Conservation (phyloP, 2,797 vertebrate species). For the Helicolenus hilgendorfi region DNA sequence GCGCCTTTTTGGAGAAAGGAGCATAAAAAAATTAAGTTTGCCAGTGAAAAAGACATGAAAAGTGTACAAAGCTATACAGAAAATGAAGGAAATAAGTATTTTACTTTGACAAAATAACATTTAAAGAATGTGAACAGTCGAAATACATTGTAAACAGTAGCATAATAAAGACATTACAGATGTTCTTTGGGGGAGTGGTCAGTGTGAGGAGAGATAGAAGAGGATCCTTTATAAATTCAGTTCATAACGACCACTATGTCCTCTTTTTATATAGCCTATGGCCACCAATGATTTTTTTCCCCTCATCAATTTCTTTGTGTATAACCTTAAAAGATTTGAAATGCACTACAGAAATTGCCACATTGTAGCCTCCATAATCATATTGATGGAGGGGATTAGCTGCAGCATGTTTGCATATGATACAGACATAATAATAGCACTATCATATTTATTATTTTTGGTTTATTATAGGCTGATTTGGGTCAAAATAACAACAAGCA, state of each 20-base stretch:
- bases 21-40: not conserved
- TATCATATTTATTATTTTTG: not conserved
- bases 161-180: not conserved
- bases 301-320: not conserved
- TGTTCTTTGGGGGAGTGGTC: not conserved
- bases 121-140: no score
- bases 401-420: constrained; percentile 24
- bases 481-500: not conserved
- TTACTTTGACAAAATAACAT: no score
- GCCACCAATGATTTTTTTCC: not conserved
- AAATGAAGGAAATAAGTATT: not conserved
- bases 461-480: not conserved
- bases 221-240: not conserved
- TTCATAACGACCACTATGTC: not conserved
- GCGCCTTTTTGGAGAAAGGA: constrained; percentile 61
- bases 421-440: not conserved
- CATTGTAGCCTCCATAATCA: not conserved
- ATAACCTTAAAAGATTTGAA: not conserved
- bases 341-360: constrained; percentile 15
- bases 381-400: not conserved
- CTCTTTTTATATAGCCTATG: not conserved
- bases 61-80: not conserved
- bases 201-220: not conserved
- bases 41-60: not conserved
- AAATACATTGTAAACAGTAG: constrained; percentile 1